These are phyloP conservation scores for Tolmerus cingulatus DNA, from an alignment of 2,888 invertebrate species.

Conservation along the genomic window DNA sequence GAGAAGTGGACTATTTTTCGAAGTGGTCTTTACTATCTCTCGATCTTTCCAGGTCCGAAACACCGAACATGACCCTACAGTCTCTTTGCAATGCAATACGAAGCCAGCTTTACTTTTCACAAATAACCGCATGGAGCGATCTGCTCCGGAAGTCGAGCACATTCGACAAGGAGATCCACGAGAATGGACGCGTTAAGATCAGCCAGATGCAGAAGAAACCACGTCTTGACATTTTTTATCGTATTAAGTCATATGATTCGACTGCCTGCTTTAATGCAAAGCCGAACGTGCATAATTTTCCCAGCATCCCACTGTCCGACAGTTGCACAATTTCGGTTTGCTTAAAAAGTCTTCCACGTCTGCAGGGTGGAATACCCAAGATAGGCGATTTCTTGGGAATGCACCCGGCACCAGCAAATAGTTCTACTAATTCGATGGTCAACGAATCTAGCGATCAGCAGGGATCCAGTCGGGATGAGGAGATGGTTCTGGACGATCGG, in stretches of 20 bases:
- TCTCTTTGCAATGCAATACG: slow-evolving; percentile 91
- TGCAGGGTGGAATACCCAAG: slow-evolving; percentile 74
- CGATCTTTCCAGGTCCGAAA: slow-evolving; percentile 62
- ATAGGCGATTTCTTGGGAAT: slow-evolving; percentile 52
- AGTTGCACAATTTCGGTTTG: slow-evolving; percentile 64
- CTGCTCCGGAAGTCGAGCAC: slow-evolving; percentile 57
- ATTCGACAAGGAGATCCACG: slow-evolving; percentile 59
- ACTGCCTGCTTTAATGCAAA: slow-evolving; percentile 60
- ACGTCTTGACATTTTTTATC: slow-evolving; percentile 62
- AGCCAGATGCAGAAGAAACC: slow-evolving; percentile 52
- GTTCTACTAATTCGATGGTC: not conserved
- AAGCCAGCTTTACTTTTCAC: slow-evolving; percentile 95
- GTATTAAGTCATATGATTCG: slow-evolving; percentile 60
- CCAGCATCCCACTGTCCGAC: slow-evolving; percentile 61
- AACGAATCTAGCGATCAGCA: slow-evolving; percentile 42
- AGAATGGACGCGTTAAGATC: slow-evolving; percentile 61
- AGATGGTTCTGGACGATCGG: slow-evolving; percentile 46
- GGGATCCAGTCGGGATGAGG: slow-evolving; percentile 19
- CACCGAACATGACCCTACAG: slow-evolving; percentile 71
- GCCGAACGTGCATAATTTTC: slow-evolving; percentile 63
- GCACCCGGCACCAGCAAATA: slow-evolving; percentile 20
- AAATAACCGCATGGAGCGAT: slow-evolving; percentile 89
- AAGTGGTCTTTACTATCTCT: not conserved
- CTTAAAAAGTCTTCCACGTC: slow-evolving; percentile 76
- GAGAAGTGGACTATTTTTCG: not conserved